Base-by-base conservation (phyloP, 2,888 invertebrate genomes). In the Chydorus sphaericus region DNA sequence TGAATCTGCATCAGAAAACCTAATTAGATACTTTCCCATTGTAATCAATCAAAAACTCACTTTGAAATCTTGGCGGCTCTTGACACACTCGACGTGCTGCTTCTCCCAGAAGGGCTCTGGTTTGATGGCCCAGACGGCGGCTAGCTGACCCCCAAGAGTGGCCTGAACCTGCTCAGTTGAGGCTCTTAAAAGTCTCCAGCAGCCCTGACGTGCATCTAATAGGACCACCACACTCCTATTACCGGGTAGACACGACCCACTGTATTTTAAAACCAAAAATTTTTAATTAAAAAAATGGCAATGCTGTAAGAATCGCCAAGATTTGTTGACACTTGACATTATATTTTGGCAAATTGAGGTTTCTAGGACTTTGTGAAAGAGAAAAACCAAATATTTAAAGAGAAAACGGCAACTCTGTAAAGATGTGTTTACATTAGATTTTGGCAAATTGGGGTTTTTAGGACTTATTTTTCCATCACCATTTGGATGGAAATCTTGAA, bases 31-130 rank as follows among this genome's bases (percentile, higher is more conserved):
- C 8, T 6, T 5, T 36, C 36, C 16, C 1, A n/a, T 36, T 36
- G 3, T 36, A 3, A n/a, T 7, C 4, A 3, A 23, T 23, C 18
- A 31, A 29, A 30, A 38, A 11, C 11, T 54, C 38, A 57, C 57
- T 55, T 57, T 57, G 39, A 31, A 48, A 18, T 57, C 57, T 23
- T 53, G 52, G 4, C 54, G 52, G 38, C 54, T 51, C 28, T 54
- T 54, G 20, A 81, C 77, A 67, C 82, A 83, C 66, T 82, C 82
- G 48, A 84, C 79, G 29, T 75, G 67, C 65, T 82, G 80, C 65
- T 83, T 83, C 65, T 84, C 83, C 77, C 83, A 80, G 70, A 83
- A 82, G 49, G 81, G 81, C 65, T 85, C 84, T 26, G 83, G 79
- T 63, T 82, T 75, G 59, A 87, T 71, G 58, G 85, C 81, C 63